Evolutionary conservation across 2,797 vertebrate genomes (phyloP), one percentile per base, ranked within the genome.

Genomic region (Centropyge bicolor): DNA sequence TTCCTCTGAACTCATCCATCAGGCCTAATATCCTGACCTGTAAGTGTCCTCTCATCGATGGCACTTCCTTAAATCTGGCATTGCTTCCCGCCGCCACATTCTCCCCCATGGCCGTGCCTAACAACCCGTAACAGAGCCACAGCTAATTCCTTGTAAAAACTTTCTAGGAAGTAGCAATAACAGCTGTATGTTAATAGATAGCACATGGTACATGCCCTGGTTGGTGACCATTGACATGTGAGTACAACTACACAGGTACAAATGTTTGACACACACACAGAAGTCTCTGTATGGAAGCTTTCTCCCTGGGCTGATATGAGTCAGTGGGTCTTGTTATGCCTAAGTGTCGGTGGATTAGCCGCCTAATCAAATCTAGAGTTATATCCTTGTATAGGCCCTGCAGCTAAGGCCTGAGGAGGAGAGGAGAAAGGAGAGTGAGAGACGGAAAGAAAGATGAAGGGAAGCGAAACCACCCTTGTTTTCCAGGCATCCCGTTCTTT

Each of bases 81-180:
- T 57, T 60, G 65, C 82, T 68, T 75, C 71, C 74, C 56, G 6
- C 45, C 9, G 24, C 85, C 74, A 63, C 62, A 48, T 48, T 52
- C 75, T 60, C 76, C 74, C 27, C 71, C 62, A 55, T 38, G 64
- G 55, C 80, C 69, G 19, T 74, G 86, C 80, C 85, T 71, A 87
- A 88, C 86, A 84, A 86, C 76, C 78, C 68, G 54, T 85, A 87
- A 89, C 86, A 80, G 81, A 85, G 76, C 81, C 76, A 86, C 84
- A 54, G 83, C 83, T 91, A 93, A 94, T 92, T 91, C 84, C 89
- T 90, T 91, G 87, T 86, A 84, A 89, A 92, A 94, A 90, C 90
- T 66, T 75, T 87, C 69, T 67, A 79, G 83, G 71, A 92, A 89
- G 89, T 74, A 91, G 87, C 86, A 89, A 70, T 63, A 92, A 83